A percentile compares a stretch with the other conserved stretches of the same genome.
These are phyloP conservation scores for Chloroclysta siterata DNA, from an alignment of 2,888 invertebrate species.

Conservation along the genomic window DNA sequence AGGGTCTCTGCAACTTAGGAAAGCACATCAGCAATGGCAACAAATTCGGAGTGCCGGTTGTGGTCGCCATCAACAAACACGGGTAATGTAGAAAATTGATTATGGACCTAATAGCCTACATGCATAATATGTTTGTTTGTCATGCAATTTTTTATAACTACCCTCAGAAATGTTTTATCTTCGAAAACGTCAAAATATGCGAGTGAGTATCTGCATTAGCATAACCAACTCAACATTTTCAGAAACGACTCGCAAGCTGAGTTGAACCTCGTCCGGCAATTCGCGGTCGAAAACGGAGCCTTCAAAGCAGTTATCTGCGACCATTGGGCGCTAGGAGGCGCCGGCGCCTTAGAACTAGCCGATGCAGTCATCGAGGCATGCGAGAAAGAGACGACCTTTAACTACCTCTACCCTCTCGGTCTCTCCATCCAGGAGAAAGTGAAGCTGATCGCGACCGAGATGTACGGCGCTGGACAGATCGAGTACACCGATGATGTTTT, in stretches of 20 bases:
- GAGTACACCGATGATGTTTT: constrained; percentile 90
- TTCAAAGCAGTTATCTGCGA: constrained; percentile 93
- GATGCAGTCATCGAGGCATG: constrained; percentile 94
- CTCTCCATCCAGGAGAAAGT: constrained; percentile 94
- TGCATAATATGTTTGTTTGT: too few species aligned
- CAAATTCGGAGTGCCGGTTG: constrained; percentile 96
- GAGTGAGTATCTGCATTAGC: too few species aligned
- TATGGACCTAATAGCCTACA: too few species aligned
- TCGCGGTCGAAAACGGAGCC: constrained; percentile 92
- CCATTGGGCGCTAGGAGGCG: constrained; percentile 96
- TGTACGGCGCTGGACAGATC: constrained; percentile 97
- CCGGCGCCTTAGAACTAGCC: constrained; percentile 94
- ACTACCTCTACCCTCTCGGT: constrained; percentile 89
- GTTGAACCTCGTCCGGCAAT: constrained; percentile 90
- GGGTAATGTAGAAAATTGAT: constrained; percentile 74
- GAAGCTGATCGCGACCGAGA: constrained; percentile 92
- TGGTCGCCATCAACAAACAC: constrained; percentile 96
- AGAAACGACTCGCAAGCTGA: constrained; percentile 95
- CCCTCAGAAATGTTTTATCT: too few species aligned
- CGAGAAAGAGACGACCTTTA: constrained; percentile 85
- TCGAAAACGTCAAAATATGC: too few species aligned
- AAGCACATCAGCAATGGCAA: constrained; percentile 97
- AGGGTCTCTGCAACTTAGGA: constrained; percentile 94
- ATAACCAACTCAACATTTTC: constrained; percentile 25
- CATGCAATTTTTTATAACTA: too few species aligned